Evolutionary conservation across 2,797 vertebrate species (phyloP).

Genomic region (Aphelocoma californica): DNA sequence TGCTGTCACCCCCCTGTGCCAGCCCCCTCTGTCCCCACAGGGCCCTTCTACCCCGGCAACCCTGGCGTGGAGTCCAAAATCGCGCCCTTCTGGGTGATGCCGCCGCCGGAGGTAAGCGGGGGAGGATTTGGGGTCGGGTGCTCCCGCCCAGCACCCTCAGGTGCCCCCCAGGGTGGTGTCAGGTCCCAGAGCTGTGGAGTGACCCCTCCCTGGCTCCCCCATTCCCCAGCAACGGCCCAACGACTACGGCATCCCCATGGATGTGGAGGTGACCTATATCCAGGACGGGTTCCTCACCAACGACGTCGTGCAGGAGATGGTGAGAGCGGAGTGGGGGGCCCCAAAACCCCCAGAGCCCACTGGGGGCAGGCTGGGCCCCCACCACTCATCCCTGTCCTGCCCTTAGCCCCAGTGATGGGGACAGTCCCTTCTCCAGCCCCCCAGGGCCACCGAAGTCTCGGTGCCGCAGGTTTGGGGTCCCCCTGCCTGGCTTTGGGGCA

Average conservation of each 20-base stretch:
- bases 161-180: not conserved
- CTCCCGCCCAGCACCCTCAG: accelerated
- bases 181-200: not conserved
- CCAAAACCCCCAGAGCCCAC: accelerated
- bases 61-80: conserved; percentile 90
- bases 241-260: conserved; percentile 95
- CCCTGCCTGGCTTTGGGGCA: accelerated
- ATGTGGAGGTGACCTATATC: conserved; percentile 93
- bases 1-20: accelerated
- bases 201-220: not conserved
- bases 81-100: conserved; percentile 94
- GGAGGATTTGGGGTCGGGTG: not conserved
- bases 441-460: accelerated
- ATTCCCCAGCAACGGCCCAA: conserved; percentile 87
- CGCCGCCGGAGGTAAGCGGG: conserved; percentile 82
- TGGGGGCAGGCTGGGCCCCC: not conserved
- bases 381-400: accelerated
- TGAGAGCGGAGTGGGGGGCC: conserved; percentile 41
- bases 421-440: not conserved
- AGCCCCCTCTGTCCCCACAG: conserved; percentile 60
- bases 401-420: not conserved
- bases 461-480: accelerated
- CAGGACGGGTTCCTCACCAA: conserved; percentile 97
- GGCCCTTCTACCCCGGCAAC: conserved; percentile 92
- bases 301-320: conserved; percentile 96